Conservation (phyloP, 2,113 vertebrate species). For the Myrmecobius fasciatus region DNA sequence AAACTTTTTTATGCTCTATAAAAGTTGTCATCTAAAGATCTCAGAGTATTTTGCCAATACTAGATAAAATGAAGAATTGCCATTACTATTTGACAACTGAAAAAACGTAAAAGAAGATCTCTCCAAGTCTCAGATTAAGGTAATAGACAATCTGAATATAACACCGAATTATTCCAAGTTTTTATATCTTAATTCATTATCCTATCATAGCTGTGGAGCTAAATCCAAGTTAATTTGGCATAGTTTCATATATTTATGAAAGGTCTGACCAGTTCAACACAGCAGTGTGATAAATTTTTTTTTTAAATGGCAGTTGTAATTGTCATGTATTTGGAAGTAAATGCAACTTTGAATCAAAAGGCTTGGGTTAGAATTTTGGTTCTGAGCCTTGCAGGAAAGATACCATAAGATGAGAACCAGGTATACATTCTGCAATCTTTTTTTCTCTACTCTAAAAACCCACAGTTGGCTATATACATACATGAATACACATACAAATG, state of each 20-base stretch:
- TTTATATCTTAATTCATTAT: not conserved
- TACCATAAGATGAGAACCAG: not conserved
- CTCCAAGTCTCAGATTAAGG: not conserved
- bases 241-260: not conserved
- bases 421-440: not conserved
- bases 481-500: no score
- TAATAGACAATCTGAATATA: not conserved
- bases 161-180: not conserved
- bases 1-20: not conserved
- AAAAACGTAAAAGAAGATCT: not conserved
- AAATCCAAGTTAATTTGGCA: not conserved
- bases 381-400: not conserved
- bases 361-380: not conserved
- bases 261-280: not conserved
- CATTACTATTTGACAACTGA: not conserved
- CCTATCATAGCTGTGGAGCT: not conserved
- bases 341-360: not conserved
- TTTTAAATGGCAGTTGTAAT: not conserved
- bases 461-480: not conserved
- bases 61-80: not conserved
- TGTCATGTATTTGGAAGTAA: not conserved
- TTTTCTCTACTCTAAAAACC: not conserved
- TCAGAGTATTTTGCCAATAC: not conserved
- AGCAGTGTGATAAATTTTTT: not conserved
- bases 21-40: not conserved